A percentile compares a stretch with the other conserved stretches of the same genome.
phyloP scores from a whole-genome alignment of 2,888 invertebrate genomes.

The Bursaphelenchus okinawaensis region DNA sequence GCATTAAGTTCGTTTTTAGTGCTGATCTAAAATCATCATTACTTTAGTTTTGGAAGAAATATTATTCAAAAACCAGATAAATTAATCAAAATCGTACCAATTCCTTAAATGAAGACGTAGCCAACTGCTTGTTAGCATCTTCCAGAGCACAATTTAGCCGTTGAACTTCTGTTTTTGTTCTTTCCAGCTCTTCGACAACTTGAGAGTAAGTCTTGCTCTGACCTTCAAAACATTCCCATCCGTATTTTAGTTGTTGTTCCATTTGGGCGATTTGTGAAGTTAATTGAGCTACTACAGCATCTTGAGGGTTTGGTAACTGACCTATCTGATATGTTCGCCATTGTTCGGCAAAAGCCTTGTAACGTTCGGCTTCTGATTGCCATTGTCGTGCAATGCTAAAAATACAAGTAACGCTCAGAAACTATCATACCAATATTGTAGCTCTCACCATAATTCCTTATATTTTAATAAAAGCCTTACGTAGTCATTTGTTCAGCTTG shows the following conservation, averaged over 20 bases:
- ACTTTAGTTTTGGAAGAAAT: neutral
- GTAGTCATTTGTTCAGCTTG: conserved; percentile 66
- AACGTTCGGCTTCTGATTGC: conserved; percentile 48
- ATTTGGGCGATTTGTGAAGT: conserved; percentile 40
- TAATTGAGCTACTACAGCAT: conserved; percentile 40
- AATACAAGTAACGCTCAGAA: too few species aligned
- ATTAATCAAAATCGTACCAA: neutral
- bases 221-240: conserved; percentile 54
- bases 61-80: neutral
- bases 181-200: conserved; percentile 15
- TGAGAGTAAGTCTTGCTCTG: conserved; percentile 47
- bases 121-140: conserved; percentile 19
- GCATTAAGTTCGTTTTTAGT: conserved; percentile 27
- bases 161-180: conserved; percentile 4
- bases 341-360: conserved; percentile 51
- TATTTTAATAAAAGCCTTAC: conserved; percentile 62
- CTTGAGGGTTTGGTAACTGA: conserved; percentile 43
- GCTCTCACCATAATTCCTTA: neutral
- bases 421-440: too few species aligned
- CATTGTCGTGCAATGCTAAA: conserved; percentile 40
- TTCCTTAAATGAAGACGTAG: conserved; percentile 6
- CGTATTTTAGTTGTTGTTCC: conserved; percentile 50
- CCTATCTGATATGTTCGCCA: conserved; percentile 53
- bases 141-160: conserved; percentile 12
- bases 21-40: conserved; percentile 1